Evolutionary conservation across 2,888 invertebrate genomes (phyloP).

Genomic region (Acanthosepion lycidas): DNA sequence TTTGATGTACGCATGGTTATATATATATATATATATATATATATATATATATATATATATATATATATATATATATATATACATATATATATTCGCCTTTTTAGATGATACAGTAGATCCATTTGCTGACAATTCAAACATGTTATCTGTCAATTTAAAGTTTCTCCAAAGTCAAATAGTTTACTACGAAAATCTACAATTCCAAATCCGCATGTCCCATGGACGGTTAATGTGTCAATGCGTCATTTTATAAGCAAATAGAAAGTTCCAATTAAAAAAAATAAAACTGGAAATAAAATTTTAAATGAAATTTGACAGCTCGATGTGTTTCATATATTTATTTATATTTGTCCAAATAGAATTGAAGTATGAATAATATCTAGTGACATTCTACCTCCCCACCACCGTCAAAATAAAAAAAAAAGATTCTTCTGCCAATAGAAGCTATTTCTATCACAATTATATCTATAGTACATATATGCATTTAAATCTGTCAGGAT

Average conservation of each 20-base stretch:
- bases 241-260: not conserved
- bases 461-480: not conserved
- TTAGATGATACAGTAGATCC: not conserved
- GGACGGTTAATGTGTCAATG: not conserved
- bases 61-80: not conserved
- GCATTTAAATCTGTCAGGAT: not conserved
- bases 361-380: not conserved
- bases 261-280: not conserved
- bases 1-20: not conserved
- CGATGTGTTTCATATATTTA: not conserved
- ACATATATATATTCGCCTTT: not conserved
- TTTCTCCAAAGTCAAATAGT: not conserved
- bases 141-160: not conserved
- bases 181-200: not conserved
- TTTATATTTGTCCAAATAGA: not conserved
- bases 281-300: not conserved
- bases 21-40: not conserved
- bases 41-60: not conserved
- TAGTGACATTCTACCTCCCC: not conserved
- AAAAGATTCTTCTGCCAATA: not conserved
- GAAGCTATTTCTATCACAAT: not conserved
- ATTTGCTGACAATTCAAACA: not conserved
- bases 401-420: not conserved
- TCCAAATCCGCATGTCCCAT: not conserved
- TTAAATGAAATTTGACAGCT: constrained; percentile 3